phyloP scores from a whole-genome alignment of 2,888 invertebrate species.

The Lamproptera curius region DNA sequence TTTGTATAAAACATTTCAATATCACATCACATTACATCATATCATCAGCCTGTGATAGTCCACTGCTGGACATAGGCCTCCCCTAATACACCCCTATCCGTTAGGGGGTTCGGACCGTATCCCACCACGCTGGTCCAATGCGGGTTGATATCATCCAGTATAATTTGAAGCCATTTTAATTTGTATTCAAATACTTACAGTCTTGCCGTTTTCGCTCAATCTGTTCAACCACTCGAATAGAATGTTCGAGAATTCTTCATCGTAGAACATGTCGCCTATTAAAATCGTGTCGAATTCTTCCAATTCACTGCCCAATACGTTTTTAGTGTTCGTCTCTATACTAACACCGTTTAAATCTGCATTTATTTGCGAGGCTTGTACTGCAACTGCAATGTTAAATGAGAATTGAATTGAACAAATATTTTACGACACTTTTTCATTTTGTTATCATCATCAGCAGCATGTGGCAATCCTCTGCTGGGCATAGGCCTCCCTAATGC shows the following conservation, averaged over 20 bases:
- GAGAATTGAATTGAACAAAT: neutral
- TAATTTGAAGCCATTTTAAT: too few species aligned
- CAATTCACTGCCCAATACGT: slow-evolving; percentile 62
- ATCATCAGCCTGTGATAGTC: too few species aligned
- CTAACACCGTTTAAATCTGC: slow-evolving; percentile 64
- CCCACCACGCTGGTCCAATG: too few species aligned
- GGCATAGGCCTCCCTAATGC: too few species aligned
- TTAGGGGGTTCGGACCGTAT: too few species aligned
- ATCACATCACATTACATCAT: too few species aligned
- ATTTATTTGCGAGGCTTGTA: slow-evolving; percentile 69
- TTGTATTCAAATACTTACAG: slow-evolving; percentile 46
- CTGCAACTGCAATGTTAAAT: slow-evolving; percentile 62
- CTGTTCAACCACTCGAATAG: slow-evolving; percentile 74
- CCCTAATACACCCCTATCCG: too few species aligned
- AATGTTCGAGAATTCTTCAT: slow-evolving; percentile 73
- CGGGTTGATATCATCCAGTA: too few species aligned
- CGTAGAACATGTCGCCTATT: slow-evolving; percentile 85
- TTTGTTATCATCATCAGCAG: too few species aligned
- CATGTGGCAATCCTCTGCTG: too few species aligned
- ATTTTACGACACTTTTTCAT: neutral
- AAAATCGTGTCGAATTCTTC: slow-evolving; percentile 75
- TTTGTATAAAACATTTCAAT: too few species aligned
- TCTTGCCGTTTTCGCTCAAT: slow-evolving; percentile 48
- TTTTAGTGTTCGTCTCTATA: slow-evolving; percentile 49
- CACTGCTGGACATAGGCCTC: too few species aligned